phyloP scores from a whole-genome alignment of 2,113 vertebrate species.

The Mirounga angustirostris region DNA sequence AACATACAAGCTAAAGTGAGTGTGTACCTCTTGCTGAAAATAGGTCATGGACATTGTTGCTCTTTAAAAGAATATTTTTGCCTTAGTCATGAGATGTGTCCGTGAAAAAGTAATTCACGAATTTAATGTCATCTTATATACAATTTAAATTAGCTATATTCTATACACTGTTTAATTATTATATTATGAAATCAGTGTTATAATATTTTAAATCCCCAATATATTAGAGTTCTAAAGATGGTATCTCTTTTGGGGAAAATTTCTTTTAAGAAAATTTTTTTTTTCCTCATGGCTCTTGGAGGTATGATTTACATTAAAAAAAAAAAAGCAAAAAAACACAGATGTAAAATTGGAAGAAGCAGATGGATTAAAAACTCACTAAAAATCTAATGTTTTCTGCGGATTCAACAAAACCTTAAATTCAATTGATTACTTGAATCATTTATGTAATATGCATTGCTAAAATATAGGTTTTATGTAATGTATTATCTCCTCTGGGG shows the following conservation, averaged over 20 bases:
- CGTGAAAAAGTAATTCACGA: background rate
- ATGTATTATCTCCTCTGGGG: background rate
- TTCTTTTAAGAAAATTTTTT: background rate
- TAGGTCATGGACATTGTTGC: background rate
- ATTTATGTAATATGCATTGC: slow-evolving; percentile 37
- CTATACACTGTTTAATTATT: background rate
- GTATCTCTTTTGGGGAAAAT: background rate
- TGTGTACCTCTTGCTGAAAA: background rate
- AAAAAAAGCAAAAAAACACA: background rate
- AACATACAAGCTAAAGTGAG: slow-evolving; percentile 20
- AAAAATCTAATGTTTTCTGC: slow-evolving; percentile 37
- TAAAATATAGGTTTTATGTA: background rate
- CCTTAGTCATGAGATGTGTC: slow-evolving; percentile 1
- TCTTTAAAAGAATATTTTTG: slow-evolving; percentile 34
- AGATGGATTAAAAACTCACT: slow-evolving; percentile 49
- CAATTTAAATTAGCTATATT: background rate
- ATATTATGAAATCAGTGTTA: slow-evolving; percentile 10
- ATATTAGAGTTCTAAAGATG: slow-evolving; percentile 4
- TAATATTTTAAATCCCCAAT: background rate
- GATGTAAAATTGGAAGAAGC: slow-evolving; percentile 39
- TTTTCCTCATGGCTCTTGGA: background rate
- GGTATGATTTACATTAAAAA: slow-evolving; percentile 1
- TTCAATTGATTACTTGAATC: slow-evolving; percentile 37
- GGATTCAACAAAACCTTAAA: slow-evolving; percentile 45
- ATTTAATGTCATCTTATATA: slow-evolving; percentile 2